Evolutionary conservation across 2,113 vertebrate species (phyloP).

Genomic region (Phylloscopus trochiloides): DNA sequence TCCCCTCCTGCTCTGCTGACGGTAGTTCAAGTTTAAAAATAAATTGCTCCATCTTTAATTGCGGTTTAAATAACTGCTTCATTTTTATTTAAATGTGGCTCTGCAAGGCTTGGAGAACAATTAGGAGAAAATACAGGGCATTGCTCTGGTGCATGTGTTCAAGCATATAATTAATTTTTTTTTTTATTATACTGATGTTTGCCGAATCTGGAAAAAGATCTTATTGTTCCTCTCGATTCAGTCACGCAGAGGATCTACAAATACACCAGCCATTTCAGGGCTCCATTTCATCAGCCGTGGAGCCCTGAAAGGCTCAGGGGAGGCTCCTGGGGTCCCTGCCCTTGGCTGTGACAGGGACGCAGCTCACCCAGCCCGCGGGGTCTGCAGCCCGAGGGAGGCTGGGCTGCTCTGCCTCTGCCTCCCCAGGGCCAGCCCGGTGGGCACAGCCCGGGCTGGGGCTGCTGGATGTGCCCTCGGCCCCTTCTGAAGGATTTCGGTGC

Average conservation of each 20-base stretch:
- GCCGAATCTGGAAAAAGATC: slow-evolving; percentile 69
- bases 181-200: slow-evolving; percentile 69
- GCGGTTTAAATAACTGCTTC: slow-evolving; percentile 78
- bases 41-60: slow-evolving; percentile 75
- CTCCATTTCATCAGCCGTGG: neutral
- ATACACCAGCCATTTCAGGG: slow-evolving; percentile 16
- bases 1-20: neutral
- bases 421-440: rapidly evolving
- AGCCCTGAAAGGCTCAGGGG: neutral
- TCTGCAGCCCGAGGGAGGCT: neutral
- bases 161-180: slow-evolving; percentile 74
- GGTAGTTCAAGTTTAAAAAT: slow-evolving; percentile 72
- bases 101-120: slow-evolving; percentile 73
- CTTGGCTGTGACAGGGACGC: rapidly evolving
- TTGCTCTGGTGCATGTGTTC: slow-evolving; percentile 65
- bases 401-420: neutral
- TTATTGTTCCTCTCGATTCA: slow-evolving; percentile 48
- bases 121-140: slow-evolving; percentile 75
- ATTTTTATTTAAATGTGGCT: slow-evolving; percentile 77
- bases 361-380: rapidly evolving
- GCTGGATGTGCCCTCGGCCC: neutral
- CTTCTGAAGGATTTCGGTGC: neutral
- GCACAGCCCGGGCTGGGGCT: rapidly evolving
- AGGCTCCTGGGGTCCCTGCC: neutral
- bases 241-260: slow-evolving; percentile 51